Base-by-base conservation (phyloP, 2,888 invertebrate genomes). In the Abrostola tripartita region DNA sequence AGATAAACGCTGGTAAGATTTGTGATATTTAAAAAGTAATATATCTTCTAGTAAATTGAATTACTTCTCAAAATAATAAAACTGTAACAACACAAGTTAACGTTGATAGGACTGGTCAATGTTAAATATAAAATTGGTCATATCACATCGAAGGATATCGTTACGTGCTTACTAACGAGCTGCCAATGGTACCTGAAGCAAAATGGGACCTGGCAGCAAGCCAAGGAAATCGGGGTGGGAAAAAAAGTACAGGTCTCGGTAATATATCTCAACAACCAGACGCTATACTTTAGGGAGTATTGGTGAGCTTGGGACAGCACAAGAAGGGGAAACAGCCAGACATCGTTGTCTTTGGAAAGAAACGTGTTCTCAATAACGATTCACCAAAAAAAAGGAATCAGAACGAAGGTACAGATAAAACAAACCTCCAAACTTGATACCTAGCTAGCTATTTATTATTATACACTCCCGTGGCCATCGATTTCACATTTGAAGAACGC, bases 401-500 rank as follows among this genome's bases (percentile, higher is more conserved):
- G n/a, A 24, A 24, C 24, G n/a, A 24, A 24, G 24, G 24, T 24
- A 24, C 24, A 4, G 24, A 24, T 24, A 2, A 24, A 24, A 24
- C 1, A 24, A 24, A 24, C 24, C 24, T 24, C 24, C 24, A 1
- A 2, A 24, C 24, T 4, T 2, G 24, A 24, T 24, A 24, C 24
- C 14, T 12, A 24, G 14, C 14, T 24, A 9, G 38, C 38, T 53
- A 38, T 9, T 10, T 53, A 10, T 41, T 9, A 24, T 24, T 38
- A 40, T 58, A 14, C 37, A 55, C 55, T 44, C 5, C 36, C 11
- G 36, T 14, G 2, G 2, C 41, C 24, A 35, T 47, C 9, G 14
- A 51, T 52, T 64, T 71, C 42, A 47, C 42, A 5, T 52, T 42
- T 52, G 24, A 64, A 57, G 63, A 24, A 63, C 42, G 61, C 37